Evolutionary conservation across 2,888 invertebrate genomes (phyloP), one percentile per base, ranked within the genome.

Genomic region (Ectobius pallidus): DNA sequence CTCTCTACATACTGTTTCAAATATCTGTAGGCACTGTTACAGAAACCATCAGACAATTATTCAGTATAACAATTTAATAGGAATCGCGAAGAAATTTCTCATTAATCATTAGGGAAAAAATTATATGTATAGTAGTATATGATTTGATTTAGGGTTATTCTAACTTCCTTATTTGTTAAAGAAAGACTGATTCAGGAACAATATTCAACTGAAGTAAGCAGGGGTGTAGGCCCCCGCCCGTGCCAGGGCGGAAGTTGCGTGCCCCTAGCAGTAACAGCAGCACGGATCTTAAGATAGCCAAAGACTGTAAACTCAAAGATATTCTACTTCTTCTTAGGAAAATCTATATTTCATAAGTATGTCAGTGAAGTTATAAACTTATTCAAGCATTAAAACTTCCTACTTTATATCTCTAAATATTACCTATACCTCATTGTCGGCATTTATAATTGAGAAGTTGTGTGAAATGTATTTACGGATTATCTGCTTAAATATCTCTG

Each of bases 191-290:
- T 14, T 30, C 4, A 7, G 11, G 6, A 0, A n/a, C 11, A 25
- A 30, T 30, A 14, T 58, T 58, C 32, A 58, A n/a, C 27, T 58
- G 25, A 58, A 18, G n/a, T 58, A 30, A n/a, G 58, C 58, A 58
- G 30, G 4, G n/a, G 27, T 58, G n/a, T 58, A 58, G 0, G n/a
- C 58, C 58, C 1, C 27, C n/a, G 16, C 30, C 32, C 55, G 30
- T 58, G 30, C 32, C 14, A 4, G 27, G 30, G 58, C 65, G 65
- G 65, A 65, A 44, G 46, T 65, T 65, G 65, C 65, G 65, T 65
- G 65, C 58, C 22, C 52, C 1, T 2, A 3, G 30, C 58, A n/a
- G 30, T 58, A 58, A 58, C 58, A 52, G 58, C 18, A 58, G 30
- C 58, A 58, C 11, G 65, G 27, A 16, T 65, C 44, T 44, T 44